Base-by-base conservation (phyloP, 2,113 vertebrate genomes). In the Chaetodon trifascialis region DNA sequence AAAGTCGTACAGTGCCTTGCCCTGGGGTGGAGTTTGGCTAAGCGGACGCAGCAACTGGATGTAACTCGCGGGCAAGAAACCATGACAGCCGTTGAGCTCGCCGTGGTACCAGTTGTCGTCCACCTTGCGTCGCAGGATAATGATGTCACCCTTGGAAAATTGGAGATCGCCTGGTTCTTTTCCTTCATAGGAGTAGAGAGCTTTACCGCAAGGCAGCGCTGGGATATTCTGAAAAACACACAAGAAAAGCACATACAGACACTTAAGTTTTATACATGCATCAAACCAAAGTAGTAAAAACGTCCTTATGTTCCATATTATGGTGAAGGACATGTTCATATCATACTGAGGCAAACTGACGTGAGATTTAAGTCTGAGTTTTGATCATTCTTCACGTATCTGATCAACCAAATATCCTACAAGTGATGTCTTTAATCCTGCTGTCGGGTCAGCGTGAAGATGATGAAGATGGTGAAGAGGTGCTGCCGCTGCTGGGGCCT, bases 91-190 rank as follows among this genome's bases (percentile, higher is more conserved):
- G 0, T 96, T 99, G 74, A 99, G 95, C 91, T 99, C 98, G 1
- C 98, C 98, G 0, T 99, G 98, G 94, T 97, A 99, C 98, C 98
- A 99, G 86, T 98, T 97, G 90, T 99, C 98, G 0, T 99, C 98
- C 80, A 99, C 97, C 86, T 97, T 97, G 73, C 97, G 96, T 52
- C 97, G 95, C 88, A 99, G 93, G 88, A 98, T 97, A 91, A 99
- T 98, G 94, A 99, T 94, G 80, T 99, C 98, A 4, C 98, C 98
- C 89, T 99, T 99, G 92, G 94, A 96, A 89, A 98, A 99, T 90
- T 97, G 97, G 86, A 99, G 97, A 91, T 99, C 98, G 0, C 98
- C 98, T 0, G 98, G 97, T 88, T 99, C 98, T 71, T 98, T 99
- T 16, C 97, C 98, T 79, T 99, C 98, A 0, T 99, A 99, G 0